phyloP scores from a whole-genome alignment of 2,888 invertebrate species.

The Eristalis tenax region DNA sequence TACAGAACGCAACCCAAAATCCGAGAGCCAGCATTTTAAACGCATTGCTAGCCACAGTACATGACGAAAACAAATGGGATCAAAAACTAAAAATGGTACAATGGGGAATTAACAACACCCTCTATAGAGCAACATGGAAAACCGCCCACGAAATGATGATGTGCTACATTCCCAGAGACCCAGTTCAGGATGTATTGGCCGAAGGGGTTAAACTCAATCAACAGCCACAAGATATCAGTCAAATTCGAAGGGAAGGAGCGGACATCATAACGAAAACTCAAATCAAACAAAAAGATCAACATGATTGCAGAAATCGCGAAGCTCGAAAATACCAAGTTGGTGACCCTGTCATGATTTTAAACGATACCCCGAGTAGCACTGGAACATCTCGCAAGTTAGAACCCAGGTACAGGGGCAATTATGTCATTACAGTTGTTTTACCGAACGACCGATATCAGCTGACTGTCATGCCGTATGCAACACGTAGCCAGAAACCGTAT shows the following conservation, averaged over 20 bases:
- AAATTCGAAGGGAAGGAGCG: not conserved
- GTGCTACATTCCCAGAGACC: conserved; percentile 5
- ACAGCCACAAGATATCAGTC: not conserved
- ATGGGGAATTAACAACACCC: no score
- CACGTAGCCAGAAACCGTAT: not conserved
- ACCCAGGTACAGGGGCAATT: not conserved
- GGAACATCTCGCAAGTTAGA: not conserved
- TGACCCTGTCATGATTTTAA: not conserved
- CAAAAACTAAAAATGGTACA: no score
- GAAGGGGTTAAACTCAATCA: not conserved
- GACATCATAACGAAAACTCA: not conserved
- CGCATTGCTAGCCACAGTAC: no score
- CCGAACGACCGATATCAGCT: not conserved
- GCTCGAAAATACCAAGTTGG: not conserved
- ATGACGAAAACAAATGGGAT: no score
- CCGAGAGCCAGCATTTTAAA: no score
- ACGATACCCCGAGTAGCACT: not conserved
- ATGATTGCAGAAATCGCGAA: not conserved
- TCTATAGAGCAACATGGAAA: no score
- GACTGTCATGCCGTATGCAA: not conserved
- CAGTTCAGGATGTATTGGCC: not conserved
- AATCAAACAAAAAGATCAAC: not conserved
- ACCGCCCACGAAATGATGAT: conserved; percentile 19
- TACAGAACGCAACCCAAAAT: no score
- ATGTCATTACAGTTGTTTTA: not conserved